Evolutionary conservation across 2,797 vertebrate species (phyloP).

Genomic region (Molossus molossus): DNA sequence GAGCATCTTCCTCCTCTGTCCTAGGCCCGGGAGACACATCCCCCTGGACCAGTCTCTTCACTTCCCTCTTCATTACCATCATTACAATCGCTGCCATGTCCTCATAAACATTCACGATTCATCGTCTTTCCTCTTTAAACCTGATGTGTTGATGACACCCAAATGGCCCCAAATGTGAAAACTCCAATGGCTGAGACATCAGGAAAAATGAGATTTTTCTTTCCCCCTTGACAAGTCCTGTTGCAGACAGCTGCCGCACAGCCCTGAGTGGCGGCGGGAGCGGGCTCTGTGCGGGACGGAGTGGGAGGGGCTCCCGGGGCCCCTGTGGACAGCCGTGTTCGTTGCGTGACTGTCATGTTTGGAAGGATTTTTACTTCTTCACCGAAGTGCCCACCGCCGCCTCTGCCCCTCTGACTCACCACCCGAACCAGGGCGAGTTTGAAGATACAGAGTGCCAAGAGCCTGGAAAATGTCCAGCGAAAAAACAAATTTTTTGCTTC

Average conservation of each 20-base stretch:
- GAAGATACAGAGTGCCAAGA: not conserved
- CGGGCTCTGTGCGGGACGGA: not conserved
- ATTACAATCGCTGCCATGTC: conserved; percentile 77
- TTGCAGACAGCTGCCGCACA: conserved; percentile 7
- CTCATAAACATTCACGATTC: conserved; percentile 83
- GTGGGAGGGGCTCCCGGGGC: not conserved
- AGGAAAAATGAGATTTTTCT: conserved; percentile 74
- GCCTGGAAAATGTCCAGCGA: not conserved
- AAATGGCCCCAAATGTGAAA: conserved; percentile 74
- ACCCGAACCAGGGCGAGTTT: not conserved
- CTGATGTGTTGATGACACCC: conserved; percentile 76
- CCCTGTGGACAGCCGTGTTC: not conserved
- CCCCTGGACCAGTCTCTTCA: conserved; percentile 36
- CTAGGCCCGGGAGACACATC: conserved; percentile 54
- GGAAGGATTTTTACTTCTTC: not conserved
- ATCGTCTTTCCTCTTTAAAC: conserved; percentile 83
- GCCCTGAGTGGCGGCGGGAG: not conserved
- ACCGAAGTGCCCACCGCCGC: not conserved
- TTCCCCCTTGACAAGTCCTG: conserved; percentile 44
- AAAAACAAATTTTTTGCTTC: not conserved
- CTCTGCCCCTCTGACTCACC: not conserved
- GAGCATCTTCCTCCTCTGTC: conserved; percentile 48
- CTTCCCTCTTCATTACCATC: conserved; percentile 81
- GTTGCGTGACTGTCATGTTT: not conserved
- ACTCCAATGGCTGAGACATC: conserved; percentile 61